Base-by-base conservation (phyloP, 2,888 invertebrate genomes). In the Merodon equestris region DNA sequence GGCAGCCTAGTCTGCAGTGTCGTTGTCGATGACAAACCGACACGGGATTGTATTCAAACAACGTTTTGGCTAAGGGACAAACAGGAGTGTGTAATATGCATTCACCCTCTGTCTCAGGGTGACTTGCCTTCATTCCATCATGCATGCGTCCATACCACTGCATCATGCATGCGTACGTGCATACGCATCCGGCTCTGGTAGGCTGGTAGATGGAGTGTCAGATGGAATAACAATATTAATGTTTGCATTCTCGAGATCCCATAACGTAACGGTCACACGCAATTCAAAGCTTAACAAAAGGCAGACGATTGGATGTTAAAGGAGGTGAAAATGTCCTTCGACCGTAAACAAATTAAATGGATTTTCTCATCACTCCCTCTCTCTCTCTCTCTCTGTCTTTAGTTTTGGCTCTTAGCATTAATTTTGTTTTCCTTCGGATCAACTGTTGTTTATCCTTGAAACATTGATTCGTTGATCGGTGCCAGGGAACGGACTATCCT, bases 271-370 rank as follows among this genome's bases (percentile, higher is more conserved):
- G 79, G 74, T 73, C 70, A 74, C 79, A 74, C 77, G 68, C 74
- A 64, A 79, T 74, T 74, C 70, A 64, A 70, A 45, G 64, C 74
- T 70, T 70, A 79, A 79, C 79, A 79, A 79, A 64, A 27, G 70
- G 45, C 44, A 60, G 58, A 56, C 73, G 63, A 63, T 73, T 73
- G 63, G 48, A 73, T 54, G 72, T 40, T 57, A 77, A 79, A 79
- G 73, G 79, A 74, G 79, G 74, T 74, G 74, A 79, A 79, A 79
- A 79, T 60, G 67, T 70, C 68, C 79, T 68, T 17, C 54, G 56
- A 74, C 74, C 70, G 79, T 79, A 79, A 79, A 79, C 79, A 79
- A 79, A 74, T 79, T 79, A 79, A 79, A 74, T 70, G 64, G 79
- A 74, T 79, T 79, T 79, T 58, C 50, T 64, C 58, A 74, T 74